Percentiles rank a stretch among this genome's conserved stretches.
phyloP scores from a whole-genome alignment of 1,140 invertebrate species.

The Drosophila tsacasi region DNA sequence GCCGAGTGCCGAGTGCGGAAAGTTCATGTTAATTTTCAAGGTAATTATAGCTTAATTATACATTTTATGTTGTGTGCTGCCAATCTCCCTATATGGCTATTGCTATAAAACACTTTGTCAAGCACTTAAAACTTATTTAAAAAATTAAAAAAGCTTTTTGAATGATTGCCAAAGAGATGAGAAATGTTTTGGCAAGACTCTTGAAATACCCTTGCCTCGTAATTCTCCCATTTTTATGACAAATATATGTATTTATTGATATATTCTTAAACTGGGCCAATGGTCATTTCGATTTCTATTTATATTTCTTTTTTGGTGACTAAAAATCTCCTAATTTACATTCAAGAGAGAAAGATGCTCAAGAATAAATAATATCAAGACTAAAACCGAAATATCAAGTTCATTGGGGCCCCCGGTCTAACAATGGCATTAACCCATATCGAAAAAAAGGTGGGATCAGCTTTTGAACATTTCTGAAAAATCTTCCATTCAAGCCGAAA shows the following conservation, averaged over 20 bases:
- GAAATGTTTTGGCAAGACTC: conserved; percentile 8
- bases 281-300: conserved; percentile 50
- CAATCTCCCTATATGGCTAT: conserved; percentile 17
- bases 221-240: conserved; percentile 45
- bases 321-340: conserved; percentile 42
- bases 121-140: conserved; percentile 34
- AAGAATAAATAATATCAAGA: conserved; percentile 50
- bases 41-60: conserved; percentile 71
- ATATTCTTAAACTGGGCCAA: conserved; percentile 70
- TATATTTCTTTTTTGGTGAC: conserved; percentile 12
- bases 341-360: conserved; percentile 34
- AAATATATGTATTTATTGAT: conserved; percentile 36
- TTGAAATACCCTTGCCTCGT: conserved; percentile 27
- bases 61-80: conserved; percentile 43
- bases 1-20: conserved; percentile 47
- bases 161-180: conserved; percentile 49
- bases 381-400: conserved; percentile 64
- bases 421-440: conserved; percentile 70
- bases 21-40: conserved; percentile 72
- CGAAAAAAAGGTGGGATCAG: conserved; percentile 23
- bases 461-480: conserved; percentile 26
- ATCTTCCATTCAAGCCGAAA: conserved; percentile 29
- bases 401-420: conserved; percentile 47
- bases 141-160: conserved; percentile 57
- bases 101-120: conserved; percentile 48